A percentile compares a stretch with the other conserved stretches of the same genome.
Conservation (phyloP, 2,888 invertebrate genomes). For the Pseudoips prasinana region DNA sequence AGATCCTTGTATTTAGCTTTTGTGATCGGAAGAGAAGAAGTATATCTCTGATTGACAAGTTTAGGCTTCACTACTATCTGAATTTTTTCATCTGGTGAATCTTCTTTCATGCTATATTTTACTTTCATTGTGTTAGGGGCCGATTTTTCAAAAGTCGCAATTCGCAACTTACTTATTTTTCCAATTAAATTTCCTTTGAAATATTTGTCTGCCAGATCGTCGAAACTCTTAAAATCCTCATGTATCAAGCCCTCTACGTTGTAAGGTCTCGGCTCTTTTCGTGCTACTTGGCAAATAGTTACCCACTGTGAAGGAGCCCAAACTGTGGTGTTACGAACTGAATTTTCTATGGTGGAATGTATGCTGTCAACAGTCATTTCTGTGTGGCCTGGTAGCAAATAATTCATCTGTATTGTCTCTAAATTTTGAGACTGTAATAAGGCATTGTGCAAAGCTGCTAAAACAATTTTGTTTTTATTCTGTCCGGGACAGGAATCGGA, state of each 20-base stretch:
- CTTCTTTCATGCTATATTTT: background rate
- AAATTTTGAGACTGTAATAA: slow-evolving; percentile 11
- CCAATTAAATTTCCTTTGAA: background rate
- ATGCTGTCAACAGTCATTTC: slow-evolving; percentile 28
- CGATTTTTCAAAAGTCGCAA: slow-evolving; percentile 1
- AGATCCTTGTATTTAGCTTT: slow-evolving; percentile 10
- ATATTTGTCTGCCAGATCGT: background rate
- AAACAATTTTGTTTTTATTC: slow-evolving; percentile 29
- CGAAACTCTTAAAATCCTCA: background rate
- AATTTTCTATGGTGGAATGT: slow-evolving; percentile 24
- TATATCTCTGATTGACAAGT: background rate
- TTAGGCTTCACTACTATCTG: background rate
- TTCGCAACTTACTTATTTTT: background rate
- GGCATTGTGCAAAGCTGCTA: slow-evolving; percentile 23
- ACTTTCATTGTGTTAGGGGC: background rate
- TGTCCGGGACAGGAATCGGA: slow-evolving; percentile 27
- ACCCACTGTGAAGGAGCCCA: slow-evolving; percentile 27
- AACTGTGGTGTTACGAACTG: slow-evolving; percentile 18
- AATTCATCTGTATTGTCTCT: slow-evolving; percentile 29
- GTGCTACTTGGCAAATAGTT: slow-evolving; percentile 12
- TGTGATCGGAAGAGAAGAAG: background rate
- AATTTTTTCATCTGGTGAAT: background rate
- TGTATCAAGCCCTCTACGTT: slow-evolving; percentile 4
- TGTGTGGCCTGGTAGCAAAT: slow-evolving; percentile 30
- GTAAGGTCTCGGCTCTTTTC: slow-evolving; percentile 9